phyloP scores from a whole-genome alignment of 2,888 invertebrate genomes.

The Aleiodes testaceus region DNA sequence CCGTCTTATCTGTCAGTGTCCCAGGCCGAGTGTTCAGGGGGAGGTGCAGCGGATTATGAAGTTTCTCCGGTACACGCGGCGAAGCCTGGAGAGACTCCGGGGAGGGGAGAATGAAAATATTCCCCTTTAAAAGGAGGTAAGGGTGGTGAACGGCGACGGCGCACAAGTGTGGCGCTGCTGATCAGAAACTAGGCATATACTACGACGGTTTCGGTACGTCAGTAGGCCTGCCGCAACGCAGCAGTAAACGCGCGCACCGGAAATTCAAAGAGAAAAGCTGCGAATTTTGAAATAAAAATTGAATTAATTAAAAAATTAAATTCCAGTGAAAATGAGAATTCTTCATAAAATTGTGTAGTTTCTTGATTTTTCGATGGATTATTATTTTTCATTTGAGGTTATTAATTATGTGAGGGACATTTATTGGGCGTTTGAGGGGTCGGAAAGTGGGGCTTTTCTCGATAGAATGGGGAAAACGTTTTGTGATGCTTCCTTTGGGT shows the following conservation, averaged over 20 bases:
- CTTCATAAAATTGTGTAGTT: not conserved
- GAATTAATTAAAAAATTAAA: conserved; percentile 17
- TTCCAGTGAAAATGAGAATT: not conserved
- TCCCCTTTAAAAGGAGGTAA: not conserved
- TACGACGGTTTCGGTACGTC: conserved; percentile 50
- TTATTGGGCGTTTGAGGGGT: not conserved
- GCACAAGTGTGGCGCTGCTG: conserved; percentile 59
- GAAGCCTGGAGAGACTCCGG: conserved; percentile 38
- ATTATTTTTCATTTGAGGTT: not conserved
- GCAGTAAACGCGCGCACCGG: conserved; percentile 62
- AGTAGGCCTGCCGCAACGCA: conserved; percentile 69
- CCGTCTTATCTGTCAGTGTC: conserved; percentile 42
- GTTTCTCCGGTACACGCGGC: conserved; percentile 34
- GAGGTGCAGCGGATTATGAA: conserved; percentile 17
- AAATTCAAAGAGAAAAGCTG: conserved; percentile 10
- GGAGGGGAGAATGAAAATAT: conserved; percentile 43
- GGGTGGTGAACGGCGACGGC: conserved; percentile 53
- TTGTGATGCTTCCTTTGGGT: conserved; percentile 23
- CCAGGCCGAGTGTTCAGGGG: conserved; percentile 35
- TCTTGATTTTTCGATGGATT: not conserved
- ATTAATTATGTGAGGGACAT: not conserved
- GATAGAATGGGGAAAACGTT: conserved; percentile 27
- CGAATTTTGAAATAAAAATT: not conserved
- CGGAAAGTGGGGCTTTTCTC: conserved; percentile 2
- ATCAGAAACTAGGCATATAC: conserved; percentile 56